Evolutionary conservation across 2,888 invertebrate species (phyloP), one percentile per base, ranked within the genome.

Genomic region (Melangyna quadrimaculata): DNA sequence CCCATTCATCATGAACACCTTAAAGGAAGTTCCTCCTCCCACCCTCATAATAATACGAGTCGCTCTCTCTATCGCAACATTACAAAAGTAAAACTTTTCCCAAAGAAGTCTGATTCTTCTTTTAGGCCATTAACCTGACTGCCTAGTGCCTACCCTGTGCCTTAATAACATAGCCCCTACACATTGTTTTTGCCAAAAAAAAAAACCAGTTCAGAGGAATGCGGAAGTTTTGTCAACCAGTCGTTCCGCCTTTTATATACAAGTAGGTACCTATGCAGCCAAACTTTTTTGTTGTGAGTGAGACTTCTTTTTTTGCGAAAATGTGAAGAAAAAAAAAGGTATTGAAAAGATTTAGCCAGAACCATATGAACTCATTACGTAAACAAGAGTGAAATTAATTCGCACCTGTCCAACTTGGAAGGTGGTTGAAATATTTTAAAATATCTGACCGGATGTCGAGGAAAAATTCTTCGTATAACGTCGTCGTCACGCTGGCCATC

Each of bases 171-270:
- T 27, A 67, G 55, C 63, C 59, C 78, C n/a, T n/a, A n/a, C 19
- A 19, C n/a, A 29, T 69, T 67, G 37, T 65, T 70, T 83, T 57
- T 65, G 35, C 57, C 57, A n/a, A 51, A 67, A 83, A 83, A 51
- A n/a, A 51, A 67, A 83, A 83, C 83, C 78, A 65, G 83, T 78
- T 83, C 83, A 83, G 35, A 74, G 78, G 78, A 78, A 83, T 83
- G 83, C 83, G 83, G 83, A 83, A 83, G 70, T 74, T 83, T 74
- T 83, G 78, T 83, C 83, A 83, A 73, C 82, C 19, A 57, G 29
- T 48, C 65, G 65, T 65, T 65, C 45, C 48, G 65, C 65, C 14
- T 14, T 3, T 48, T 69, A 53, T 61, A 53, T 59, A 19, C 45
- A 10, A 24, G 14, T 8, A 45, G 8, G 3, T 19, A 10, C 14